Evolutionary conservation across 2,888 invertebrate genomes (phyloP).

Genomic region (Habroteleia sp.): DNA sequence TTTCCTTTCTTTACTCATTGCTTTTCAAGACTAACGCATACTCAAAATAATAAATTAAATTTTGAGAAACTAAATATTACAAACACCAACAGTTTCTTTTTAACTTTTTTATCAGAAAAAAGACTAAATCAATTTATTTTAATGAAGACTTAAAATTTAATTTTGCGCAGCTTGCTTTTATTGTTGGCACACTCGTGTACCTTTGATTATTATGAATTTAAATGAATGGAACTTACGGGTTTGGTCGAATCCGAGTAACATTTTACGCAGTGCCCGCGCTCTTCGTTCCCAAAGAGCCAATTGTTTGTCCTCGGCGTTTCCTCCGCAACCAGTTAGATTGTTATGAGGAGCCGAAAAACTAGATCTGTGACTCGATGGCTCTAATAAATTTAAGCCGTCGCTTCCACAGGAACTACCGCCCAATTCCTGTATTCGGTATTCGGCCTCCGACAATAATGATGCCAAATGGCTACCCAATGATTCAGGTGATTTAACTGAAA

Average conservation of each 20-base stretch:
- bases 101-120: no score
- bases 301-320: slow-evolving; percentile 90
- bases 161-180: no score
- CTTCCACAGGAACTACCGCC: slow-evolving; percentile 81
- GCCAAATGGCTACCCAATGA: slow-evolving; percentile 89
- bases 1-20: no score
- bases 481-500: slow-evolving; percentile 87
- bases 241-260: slow-evolving; percentile 94
- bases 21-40: no score
- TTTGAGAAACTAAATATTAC: no score
- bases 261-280: slow-evolving; percentile 88
- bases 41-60: no score
- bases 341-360: slow-evolving; percentile 78
- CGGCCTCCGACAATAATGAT: slow-evolving; percentile 90
- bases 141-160: no score
- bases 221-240: slow-evolving; percentile 84
- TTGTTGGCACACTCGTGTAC: no score
- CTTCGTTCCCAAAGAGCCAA: slow-evolving; percentile 94
- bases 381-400: slow-evolving; percentile 71
- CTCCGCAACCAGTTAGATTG: slow-evolving; percentile 86
- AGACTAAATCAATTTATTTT: no score
- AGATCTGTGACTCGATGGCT: slow-evolving; percentile 74
- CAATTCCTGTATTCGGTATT: slow-evolving; percentile 90
- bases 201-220: no score
- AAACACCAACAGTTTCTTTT: no score